Percentiles rank a stretch among this genome's conserved stretches.
phyloP scores from a whole-genome alignment of 2,888 invertebrate species.

The Pristionchus japonicus region DNA sequence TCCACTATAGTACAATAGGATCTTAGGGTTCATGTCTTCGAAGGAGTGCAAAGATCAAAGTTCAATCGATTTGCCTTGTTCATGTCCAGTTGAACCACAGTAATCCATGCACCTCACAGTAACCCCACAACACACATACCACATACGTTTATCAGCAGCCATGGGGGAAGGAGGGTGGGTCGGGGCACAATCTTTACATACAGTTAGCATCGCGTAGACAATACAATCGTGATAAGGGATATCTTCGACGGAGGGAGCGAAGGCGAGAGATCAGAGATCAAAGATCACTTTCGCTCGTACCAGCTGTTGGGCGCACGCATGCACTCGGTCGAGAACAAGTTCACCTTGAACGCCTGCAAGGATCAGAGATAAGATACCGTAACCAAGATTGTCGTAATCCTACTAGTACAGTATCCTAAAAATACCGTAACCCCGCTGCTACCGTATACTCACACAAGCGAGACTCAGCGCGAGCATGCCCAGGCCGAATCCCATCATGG shows the following conservation, averaged over 20 bases:
- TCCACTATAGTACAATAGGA: too few species aligned
- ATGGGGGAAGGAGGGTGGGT: too few species aligned
- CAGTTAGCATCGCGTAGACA: too few species aligned
- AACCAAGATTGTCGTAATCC: neutral
- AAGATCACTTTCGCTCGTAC: conserved; percentile 20
- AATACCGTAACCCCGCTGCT: neutral
- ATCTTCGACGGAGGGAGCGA: neutral
- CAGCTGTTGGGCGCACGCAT: conserved; percentile 19
- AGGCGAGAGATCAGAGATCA: conserved; percentile 21
- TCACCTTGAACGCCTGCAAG: neutral
- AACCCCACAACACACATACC: neutral
- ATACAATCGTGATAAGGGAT: neutral
- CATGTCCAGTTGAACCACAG: too few species aligned
- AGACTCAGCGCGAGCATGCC: conserved; percentile 41
- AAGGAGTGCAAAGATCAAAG: too few species aligned
- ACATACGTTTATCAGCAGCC: neutral
- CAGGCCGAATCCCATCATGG: conserved; percentile 45
- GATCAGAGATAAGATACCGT: neutral
- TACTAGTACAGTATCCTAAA: neutral
- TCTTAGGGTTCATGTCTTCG: too few species aligned
- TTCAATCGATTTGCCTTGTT: too few species aligned
- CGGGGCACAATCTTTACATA: too few species aligned
- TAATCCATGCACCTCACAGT: too few species aligned
- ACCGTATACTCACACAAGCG: neutral
- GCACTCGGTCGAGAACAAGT: conserved; percentile 11